Percentiles rank a stretch among this genome's conserved stretches.
Evolutionary conservation across 2,888 invertebrate genomes (phyloP).

Genomic region (Agriopis aurantiaria): DNA sequence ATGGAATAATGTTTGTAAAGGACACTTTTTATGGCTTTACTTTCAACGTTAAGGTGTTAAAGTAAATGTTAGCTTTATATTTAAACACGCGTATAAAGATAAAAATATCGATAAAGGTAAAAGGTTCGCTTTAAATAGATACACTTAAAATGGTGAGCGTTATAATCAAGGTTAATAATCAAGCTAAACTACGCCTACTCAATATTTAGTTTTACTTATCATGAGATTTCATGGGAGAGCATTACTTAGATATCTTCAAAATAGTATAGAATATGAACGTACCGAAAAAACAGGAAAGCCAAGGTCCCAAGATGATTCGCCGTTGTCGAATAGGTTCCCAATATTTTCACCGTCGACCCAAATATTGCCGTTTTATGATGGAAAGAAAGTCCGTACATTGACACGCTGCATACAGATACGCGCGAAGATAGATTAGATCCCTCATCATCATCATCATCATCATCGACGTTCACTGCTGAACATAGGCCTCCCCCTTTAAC

Average conservation of each 20-base stretch:
- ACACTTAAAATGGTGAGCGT: conserved; percentile 1
- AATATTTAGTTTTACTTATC: conserved; percentile 4
- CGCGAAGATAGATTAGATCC: background rate
- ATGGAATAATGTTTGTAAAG: conserved; percentile 44
- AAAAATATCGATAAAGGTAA: conserved; percentile 27
- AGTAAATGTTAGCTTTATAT: conserved; percentile 42
- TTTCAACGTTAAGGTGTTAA: conserved; percentile 42
- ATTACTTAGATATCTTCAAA: conserved; percentile 10
- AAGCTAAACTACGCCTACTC: background rate
- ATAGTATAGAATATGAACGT: conserved; percentile 14
- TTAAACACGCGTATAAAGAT: conserved; percentile 30
- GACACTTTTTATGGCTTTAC: conserved; percentile 47
- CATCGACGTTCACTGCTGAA: too few relatives aligned
- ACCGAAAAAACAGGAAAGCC: conserved; percentile 11
- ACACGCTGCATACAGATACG: conserved; percentile 6
- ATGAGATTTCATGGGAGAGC: conserved; percentile 12
- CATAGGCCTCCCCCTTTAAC: too few relatives aligned
- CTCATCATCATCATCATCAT: too few relatives aligned
- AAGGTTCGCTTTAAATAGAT: conserved; percentile 9
- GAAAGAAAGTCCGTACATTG: conserved; percentile 1
- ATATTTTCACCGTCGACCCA: conserved; percentile 18
- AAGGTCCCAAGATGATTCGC: conserved; percentile 23
- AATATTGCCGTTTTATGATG: conserved; percentile 21
- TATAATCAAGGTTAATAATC: background rate
- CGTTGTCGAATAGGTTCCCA: conserved; percentile 21